A percentile compares a stretch with the other conserved stretches of the same genome.
Evolutionary conservation across 2,113 vertebrate genomes (phyloP).

Genomic region (Oxyruncus cristatus): DNA sequence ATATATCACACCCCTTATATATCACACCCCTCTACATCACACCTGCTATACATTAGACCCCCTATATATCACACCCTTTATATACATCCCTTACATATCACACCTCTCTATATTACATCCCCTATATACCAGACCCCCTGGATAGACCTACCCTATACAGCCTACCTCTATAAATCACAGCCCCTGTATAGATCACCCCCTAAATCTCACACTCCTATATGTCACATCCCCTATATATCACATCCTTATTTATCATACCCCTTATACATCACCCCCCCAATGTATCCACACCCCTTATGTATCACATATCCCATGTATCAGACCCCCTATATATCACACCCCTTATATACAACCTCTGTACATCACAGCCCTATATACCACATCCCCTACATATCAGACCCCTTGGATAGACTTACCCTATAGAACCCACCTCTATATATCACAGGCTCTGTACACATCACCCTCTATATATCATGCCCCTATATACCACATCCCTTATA

Average conservation of each 20-base stretch:
- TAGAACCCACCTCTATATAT: background rate
- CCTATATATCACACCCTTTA: no score
- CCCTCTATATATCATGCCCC: background rate
- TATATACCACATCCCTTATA: background rate
- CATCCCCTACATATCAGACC: background rate
- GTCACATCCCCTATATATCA: background rate
- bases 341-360: background rate
- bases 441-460: background rate
- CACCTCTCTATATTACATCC: no score
- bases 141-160: background rate
- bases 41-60: no score
- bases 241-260: no score
- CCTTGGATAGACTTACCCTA: no score
- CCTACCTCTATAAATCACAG: no score
- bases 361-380: background rate
- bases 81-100: no score
- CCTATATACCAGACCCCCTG: background rate
- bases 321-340: background rate
- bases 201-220: no score
- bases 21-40: no score
- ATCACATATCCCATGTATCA: background rate
- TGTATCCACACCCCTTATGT: background rate
- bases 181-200: background rate
- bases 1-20: no score
- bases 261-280: no score